Percentiles rank a stretch among this genome's conserved stretches.
phyloP scores from a whole-genome alignment of 2,113 vertebrate genomes.

The Pipa parva region DNA sequence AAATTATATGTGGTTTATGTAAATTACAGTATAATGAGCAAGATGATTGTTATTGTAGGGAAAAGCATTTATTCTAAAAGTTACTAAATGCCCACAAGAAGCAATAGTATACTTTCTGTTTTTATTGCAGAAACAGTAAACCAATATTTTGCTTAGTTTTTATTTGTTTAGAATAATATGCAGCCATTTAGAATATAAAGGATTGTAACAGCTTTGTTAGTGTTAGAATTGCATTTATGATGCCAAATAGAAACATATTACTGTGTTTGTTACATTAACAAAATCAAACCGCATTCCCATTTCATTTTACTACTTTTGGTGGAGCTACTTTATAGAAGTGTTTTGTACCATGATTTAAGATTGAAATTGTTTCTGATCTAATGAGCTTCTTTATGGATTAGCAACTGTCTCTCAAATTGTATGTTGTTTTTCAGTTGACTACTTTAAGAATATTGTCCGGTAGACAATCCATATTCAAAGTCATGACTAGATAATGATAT shows the following conservation, averaged over 20 bases:
- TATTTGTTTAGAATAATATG: neutral
- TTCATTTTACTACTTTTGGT: conserved; percentile 49
- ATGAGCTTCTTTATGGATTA: too few species aligned
- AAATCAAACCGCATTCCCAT: conserved; percentile 54
- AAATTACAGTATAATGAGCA: too few species aligned
- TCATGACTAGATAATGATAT: too few species aligned
- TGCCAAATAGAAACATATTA: conserved; percentile 49
- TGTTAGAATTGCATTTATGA: conserved; percentile 15
- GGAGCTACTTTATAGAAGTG: neutral
- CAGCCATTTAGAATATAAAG: conserved; percentile 1
- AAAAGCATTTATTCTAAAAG: too few species aligned
- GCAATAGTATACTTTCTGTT: neutral
- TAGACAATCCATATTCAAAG: too few species aligned
- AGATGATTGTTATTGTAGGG: too few species aligned
- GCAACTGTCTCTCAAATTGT: too few species aligned
- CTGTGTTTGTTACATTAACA: conserved; percentile 11
- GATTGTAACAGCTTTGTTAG: neutral
- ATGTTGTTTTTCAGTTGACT: too few species aligned
- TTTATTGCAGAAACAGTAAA: neutral
- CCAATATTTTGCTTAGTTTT: neutral
- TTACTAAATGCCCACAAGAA: neutral
- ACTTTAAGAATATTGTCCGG: too few species aligned
- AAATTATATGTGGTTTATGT: too few species aligned
- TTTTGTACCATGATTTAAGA: neutral
- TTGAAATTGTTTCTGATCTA: too few species aligned